phyloP scores from a whole-genome alignment of 2,888 invertebrate species.

The Scaptomyza caliginosa region DNA sequence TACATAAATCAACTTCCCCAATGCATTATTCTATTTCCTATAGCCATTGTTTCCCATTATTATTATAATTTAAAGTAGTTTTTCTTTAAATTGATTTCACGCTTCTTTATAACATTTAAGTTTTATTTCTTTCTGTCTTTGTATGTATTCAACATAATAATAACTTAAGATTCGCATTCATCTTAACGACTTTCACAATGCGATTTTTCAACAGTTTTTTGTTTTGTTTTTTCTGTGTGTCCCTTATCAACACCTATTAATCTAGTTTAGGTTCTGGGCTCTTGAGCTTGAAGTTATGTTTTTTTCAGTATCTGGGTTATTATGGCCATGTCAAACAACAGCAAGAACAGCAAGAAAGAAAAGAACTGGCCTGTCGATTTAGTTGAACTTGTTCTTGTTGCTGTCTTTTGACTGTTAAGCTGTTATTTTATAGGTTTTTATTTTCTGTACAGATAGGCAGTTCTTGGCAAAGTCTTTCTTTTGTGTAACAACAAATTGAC shows the following conservation, averaged over 20 bases:
- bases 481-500: constrained; percentile 76
- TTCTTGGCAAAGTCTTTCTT: constrained; percentile 19
- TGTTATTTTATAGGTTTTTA: constrained; percentile 11
- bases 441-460: constrained; percentile 33
- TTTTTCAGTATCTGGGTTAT: constrained; percentile 57
- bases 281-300: not conserved
- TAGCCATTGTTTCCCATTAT: not conserved
- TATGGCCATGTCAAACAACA: constrained; percentile 50
- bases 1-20: not conserved
- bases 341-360: constrained; percentile 21
- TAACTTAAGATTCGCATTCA: constrained; percentile 12
- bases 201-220: constrained; percentile 24
- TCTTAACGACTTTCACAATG: constrained; percentile 44
- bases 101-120: constrained; percentile 1
- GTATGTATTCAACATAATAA: not conserved
- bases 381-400: constrained; percentile 8
- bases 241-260: constrained; percentile 71
- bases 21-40: not conserved
- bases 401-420: constrained; percentile 13
- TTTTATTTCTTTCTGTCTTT: not conserved
- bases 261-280: constrained; percentile 69
- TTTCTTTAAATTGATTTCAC: constrained; percentile 29
- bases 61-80: constrained; percentile 13
- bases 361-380: constrained; percentile 36
- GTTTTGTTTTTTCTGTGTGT: constrained; percentile 22